These are phyloP conservation scores for Oxyura jamaicensis DNA, from an alignment of 2,113 vertebrate genomes.

Conservation along the genomic window DNA sequence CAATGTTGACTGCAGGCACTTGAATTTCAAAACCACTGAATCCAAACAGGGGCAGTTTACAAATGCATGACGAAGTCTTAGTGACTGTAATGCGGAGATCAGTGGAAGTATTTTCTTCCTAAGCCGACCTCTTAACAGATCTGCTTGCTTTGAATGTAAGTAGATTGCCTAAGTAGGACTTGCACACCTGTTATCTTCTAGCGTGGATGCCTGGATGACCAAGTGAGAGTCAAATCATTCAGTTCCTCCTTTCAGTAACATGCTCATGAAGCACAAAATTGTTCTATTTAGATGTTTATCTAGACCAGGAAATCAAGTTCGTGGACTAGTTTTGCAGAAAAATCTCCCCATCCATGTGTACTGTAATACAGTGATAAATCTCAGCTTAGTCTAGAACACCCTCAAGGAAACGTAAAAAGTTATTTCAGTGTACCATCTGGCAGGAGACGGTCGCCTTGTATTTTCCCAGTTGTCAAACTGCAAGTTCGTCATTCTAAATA, in stretches of 20 bases:
- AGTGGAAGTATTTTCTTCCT: constrained; percentile 19
- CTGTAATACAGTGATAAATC: constrained; percentile 3
- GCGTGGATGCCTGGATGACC: background rate
- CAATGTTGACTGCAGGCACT: background rate
- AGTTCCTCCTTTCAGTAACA: background rate
- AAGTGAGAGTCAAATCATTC: background rate
- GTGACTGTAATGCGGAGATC: background rate
- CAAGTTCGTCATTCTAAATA: constrained; percentile 40
- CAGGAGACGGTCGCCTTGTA: background rate
- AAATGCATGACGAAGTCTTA: background rate
- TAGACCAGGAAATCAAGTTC: background rate
- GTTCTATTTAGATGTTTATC: background rate
- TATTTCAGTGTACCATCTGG: constrained; percentile 17
- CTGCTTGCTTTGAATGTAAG: background rate
- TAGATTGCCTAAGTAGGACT: background rate
- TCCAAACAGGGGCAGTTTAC: background rate
- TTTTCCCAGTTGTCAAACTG: constrained; percentile 46
- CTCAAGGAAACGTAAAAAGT: background rate
- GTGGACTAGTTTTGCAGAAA: background rate
- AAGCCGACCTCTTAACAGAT: background rate
- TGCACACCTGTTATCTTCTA: background rate
- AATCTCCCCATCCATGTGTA: background rate
- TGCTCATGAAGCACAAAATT: background rate
- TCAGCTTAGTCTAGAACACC: background rate
- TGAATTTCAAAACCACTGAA: background rate